Base-by-base conservation (phyloP, 2,113 vertebrate genomes). In the Prunella fulvescens region DNA sequence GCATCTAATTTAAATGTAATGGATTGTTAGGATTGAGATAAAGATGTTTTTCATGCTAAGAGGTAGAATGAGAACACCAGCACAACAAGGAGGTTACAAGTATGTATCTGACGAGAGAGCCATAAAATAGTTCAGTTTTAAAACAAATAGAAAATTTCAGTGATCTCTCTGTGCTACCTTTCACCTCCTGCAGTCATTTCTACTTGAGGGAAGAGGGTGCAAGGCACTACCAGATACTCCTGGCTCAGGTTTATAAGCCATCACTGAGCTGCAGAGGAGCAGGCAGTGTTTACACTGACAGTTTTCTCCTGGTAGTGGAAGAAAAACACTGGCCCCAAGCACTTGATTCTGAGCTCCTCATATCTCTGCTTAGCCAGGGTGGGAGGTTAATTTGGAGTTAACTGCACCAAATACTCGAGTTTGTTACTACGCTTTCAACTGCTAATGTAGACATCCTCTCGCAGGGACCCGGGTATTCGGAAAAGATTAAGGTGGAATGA, bases 381-480 rank as follows among this genome's bases (percentile, higher is more conserved):
- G 82, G 88, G 74, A 94, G 88, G 88, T 90, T 96, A 95, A 96
- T 90, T 94, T 88, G 82, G 74, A 92, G 62, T 86, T 90, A 92
- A 93, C 80, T 86, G 85, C 2, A 0, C 77, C 92, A 88, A 81
- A 81, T 90, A 70, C 40, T 82, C n/a, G 4, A 48, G 61, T 50
- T 79, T 1, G 6, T 77, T 80, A 76, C 4, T 80, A 76, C 4
- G 12, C 65, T 92, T 77, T 57, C 37, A 67, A 45, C 77, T 88
- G 79, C 70, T 76, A 24, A 57, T 60, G 78, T 62, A 87, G 90
- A 8, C 48, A 18, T 79, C 51, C 15, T 71, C 40, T 71, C 85
- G 19, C 4, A 48, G 47, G 57, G 45, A 42, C 31, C 44, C 12
- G 45, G 13, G 13, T 64, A 65, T 76, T 88, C 94, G 90, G 66